Evolutionary conservation across 2,797 vertebrate species (phyloP), one percentile per base, ranked within the genome.

Genomic region (Muraenolepis orangiensis): DNA sequence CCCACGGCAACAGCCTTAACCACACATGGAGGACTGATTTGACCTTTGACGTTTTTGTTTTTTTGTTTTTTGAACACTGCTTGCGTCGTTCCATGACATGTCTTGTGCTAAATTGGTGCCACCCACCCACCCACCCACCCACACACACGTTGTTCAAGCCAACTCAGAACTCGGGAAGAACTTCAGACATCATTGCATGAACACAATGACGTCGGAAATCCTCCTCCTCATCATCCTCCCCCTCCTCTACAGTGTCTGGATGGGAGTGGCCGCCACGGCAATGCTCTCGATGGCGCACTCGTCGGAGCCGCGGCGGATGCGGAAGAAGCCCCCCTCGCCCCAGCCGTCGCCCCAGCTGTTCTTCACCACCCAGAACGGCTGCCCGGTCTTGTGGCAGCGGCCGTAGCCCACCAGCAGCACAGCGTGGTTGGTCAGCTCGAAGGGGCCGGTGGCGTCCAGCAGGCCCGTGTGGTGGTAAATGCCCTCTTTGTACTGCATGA

Each of bases 231-330:
- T 3, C 57, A 6, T 1, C 18, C 20, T 4, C 29, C 1, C 6
- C 38, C 36, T 26, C 73, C 73, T 76, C 88, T 94, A 97, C 34
- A 97, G n/a, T 61, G 89, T 91, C 12, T 93, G 88, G 78, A 99
- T 94, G 1, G 97, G 97, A 0, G 82, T 94, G 71, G 95, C 94
- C 0, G 94, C 91, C 0, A 95, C 91, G 0, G 94, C 93, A 64
- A 99, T 98, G 86, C 98, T 99, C 88, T 99, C 98, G 0, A 99
- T 95, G 0, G 94, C 89, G 29, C 98, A 99, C 85, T 99, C 98
- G 0, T 99, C 95, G 0, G 85, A 90, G 40, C 98, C 98, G 2
- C 97, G 88, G 66, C 94, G 95, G 90, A 99, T 99, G 20, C 95
- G 86, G 92, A 99, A 99, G 91, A 91, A 99, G 11, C 98, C 98